Percentiles rank a stretch among this genome's conserved stretches.
phyloP scores from a whole-genome alignment of 2,888 invertebrate genomes.

The Entomobrya proxima region DNA sequence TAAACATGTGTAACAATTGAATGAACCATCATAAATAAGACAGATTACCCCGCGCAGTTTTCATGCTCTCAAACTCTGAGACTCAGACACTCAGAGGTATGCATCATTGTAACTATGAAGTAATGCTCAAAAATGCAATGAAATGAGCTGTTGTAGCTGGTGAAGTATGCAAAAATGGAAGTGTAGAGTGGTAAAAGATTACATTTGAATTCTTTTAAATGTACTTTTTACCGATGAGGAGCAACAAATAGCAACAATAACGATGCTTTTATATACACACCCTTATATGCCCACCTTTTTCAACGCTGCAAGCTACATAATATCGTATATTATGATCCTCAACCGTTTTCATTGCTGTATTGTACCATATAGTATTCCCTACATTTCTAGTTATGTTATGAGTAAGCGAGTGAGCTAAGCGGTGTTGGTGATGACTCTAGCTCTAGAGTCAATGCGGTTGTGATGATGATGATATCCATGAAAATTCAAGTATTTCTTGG shows the following conservation, averaged over 20 bases:
- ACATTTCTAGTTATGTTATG: conserved; percentile 43
- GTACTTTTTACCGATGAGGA: neutral
- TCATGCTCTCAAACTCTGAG: no score
- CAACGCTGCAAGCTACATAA: neutral
- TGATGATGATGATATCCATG: conserved; percentile 61
- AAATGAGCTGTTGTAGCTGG: neutral
- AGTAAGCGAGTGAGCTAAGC: conserved; percentile 38
- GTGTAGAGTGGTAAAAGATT: neutral
- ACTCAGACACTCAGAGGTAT: no score
- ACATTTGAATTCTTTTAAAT: neutral
- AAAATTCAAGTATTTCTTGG: conserved; percentile 62
- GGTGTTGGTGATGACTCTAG: neutral
- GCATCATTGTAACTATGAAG: neutral
- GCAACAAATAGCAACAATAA: conserved; percentile 3
- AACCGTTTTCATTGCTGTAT: neutral
- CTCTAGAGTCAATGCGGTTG: neutral
- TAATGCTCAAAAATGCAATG: neutral
- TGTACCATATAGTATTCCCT: neutral
- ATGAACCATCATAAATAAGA: no score
- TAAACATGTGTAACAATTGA: no score
- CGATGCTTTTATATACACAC: neutral
- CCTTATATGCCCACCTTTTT: neutral
- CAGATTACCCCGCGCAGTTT: no score
- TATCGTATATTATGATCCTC: neutral
- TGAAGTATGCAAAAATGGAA: neutral